A percentile compares a stretch with the other conserved stretches of the same genome.
Conservation (phyloP, 2,888 invertebrate species). For the Troglohyphantes excavatus region DNA sequence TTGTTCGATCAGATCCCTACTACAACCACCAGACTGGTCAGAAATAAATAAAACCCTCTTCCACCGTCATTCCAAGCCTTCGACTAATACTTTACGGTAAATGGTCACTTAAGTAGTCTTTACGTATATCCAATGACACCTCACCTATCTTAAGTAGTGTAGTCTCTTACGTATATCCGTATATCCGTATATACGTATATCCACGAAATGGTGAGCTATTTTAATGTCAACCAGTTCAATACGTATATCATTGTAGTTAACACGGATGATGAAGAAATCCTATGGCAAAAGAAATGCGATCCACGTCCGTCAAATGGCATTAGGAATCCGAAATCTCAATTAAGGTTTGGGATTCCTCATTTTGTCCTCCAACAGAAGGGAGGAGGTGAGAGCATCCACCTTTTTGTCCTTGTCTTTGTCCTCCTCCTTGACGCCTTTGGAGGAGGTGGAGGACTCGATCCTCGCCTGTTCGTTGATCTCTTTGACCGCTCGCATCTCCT, state of each 20-base stretch:
- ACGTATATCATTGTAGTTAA: not conserved
- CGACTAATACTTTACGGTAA: constrained; percentile 75
- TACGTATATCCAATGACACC: constrained; percentile 59
- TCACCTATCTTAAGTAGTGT: too few relatives aligned
- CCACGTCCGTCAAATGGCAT: not conserved
- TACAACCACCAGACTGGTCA: not conserved
- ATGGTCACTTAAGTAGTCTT: constrained; percentile 72
- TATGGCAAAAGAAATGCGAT: not conserved
- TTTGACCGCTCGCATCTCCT: constrained; percentile 95
- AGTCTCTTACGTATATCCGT: too few relatives aligned
- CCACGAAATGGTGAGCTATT: constrained; percentile 37
- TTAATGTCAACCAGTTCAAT: not conserved
- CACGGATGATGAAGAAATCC: not conserved
- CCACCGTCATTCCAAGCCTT: constrained; percentile 21
- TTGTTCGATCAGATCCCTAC: not conserved
- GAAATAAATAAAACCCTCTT: constrained; percentile 37
- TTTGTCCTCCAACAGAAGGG: constrained; percentile 73
- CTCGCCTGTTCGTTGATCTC: constrained; percentile 84
- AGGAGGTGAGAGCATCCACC: constrained; percentile 56
- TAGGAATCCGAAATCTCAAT: not conserved
- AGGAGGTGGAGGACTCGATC: constrained; percentile 70
- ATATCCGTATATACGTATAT: constrained; percentile 47
- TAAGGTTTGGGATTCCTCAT: constrained; percentile 75
- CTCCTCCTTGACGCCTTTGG: constrained; percentile 62
- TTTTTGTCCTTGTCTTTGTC: constrained; percentile 69